Evolutionary conservation across 2,797 vertebrate genomes (phyloP), one percentile per base, ranked within the genome.

Genomic region (Danio albolineatus): DNA sequence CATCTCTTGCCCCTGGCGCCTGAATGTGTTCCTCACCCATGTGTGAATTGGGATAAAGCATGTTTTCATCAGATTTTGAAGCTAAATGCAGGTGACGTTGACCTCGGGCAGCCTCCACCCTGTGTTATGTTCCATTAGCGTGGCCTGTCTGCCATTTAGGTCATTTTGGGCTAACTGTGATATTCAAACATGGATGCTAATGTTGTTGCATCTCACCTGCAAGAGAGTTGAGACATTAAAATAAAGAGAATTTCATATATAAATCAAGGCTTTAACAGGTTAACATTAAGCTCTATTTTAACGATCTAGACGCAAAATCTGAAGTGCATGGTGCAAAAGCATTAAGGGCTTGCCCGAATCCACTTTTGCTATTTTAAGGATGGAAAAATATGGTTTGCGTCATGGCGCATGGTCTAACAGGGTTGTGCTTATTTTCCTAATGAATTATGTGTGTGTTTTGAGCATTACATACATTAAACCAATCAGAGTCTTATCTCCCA

Each of bases 51-150:
- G 78, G 67, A 57, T 73, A 73, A 83, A 57, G 79, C 66, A 64
- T 75, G 75, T 86, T 85, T 82, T 64, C 69, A n/a, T 83, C 74
- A 51, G 49, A 74, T 73, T 85, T 82, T 90, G 87, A 90, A 83
- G 74, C 79, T 91, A 82, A 91, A 77, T 84, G 76, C 85, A 85
- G 76, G 78, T 79, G 89, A 90, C 86, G 88, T 76, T 65, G 4
- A 84, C 87, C 85, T 86, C 64, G 64, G 87, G 88, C 87, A 85
- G 78, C 80, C 76, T 85, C 60, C 38, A 76, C 67, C 79, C 16
- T 10, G 71, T 79, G 69, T 82, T 61, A 81, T 75, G 65, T 76
- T 61, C 67, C 81, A 74, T 70, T 78, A 76, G 59, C 73, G 71
- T 76, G 73, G 16, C 70, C 80, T 76, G 66, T 74, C 54, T 74